Conservation (phyloP, 2,797 vertebrate genomes). For the Monodelphis domestica region DNA sequence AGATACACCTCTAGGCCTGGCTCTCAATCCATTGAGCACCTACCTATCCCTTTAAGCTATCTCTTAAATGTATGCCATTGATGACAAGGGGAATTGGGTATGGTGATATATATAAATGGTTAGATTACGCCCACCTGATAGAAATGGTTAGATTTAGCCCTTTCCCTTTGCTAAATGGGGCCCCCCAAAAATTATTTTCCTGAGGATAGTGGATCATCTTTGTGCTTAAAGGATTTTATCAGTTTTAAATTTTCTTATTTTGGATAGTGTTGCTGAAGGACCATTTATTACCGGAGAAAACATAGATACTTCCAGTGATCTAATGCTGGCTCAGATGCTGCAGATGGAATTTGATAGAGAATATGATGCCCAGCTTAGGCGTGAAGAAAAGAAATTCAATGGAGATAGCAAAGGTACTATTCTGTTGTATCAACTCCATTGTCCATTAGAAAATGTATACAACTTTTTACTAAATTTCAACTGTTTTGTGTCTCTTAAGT, state of each 20-base stretch:
- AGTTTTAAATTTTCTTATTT: constrained; percentile 50
- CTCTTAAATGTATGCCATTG: background rate
- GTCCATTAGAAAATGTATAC: constrained; percentile 41
- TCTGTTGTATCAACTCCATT: background rate
- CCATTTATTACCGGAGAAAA: constrained; percentile 86
- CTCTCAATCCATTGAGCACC: too few relatives aligned
- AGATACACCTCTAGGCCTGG: too few relatives aligned
- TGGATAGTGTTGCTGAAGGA: constrained; percentile 84
- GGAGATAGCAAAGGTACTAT: constrained; percentile 96
- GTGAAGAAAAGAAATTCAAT: constrained; percentile 97
- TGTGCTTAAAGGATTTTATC: constrained; percentile 9
- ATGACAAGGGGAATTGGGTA: background rate
- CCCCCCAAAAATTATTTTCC: constrained; percentile 7
- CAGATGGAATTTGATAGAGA: constrained; percentile 98
- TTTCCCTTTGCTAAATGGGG: constrained; percentile 10
- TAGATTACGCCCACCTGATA: constrained; percentile 11
- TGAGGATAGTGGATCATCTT: constrained; percentile 7
- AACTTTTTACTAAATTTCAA: constrained; percentile 33
- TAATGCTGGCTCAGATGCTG: constrained; percentile 97
- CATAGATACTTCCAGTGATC: constrained; percentile 92
- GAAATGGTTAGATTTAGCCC: too few relatives aligned
- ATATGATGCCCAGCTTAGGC: constrained; percentile 93
- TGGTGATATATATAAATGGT: background rate
- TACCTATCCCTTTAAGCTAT: too few relatives aligned
- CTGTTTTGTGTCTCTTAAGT: constrained; percentile 86